A percentile compares a stretch with the other conserved stretches of the same genome.
Conservation (phyloP, 2,888 invertebrate species). For the Dryomyza anilis region DNA sequence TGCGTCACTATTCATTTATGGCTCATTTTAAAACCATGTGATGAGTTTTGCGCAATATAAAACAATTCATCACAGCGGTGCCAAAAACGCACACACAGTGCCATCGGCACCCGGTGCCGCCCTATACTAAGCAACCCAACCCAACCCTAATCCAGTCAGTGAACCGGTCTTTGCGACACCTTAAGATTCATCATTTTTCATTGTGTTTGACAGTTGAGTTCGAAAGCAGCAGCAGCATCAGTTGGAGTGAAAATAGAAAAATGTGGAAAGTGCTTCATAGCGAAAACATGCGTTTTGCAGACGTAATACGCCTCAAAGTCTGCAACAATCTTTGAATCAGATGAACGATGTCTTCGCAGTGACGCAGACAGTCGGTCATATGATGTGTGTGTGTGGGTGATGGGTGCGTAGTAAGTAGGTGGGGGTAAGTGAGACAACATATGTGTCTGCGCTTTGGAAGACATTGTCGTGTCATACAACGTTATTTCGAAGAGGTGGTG, state of each 20-base stretch:
- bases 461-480: background rate
- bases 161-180: conserved; percentile 7
- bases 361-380: background rate
- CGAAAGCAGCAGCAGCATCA: conserved; percentile 13
- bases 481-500: too few species aligned
- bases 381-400: background rate
- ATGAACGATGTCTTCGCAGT: conserved; percentile 45
- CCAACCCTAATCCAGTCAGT: background rate
- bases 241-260: background rate
- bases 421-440: background rate
- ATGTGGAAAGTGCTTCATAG: background rate
- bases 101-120: background rate
- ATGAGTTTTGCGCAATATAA: conserved; percentile 1
- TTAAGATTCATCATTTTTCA: conserved; percentile 42
- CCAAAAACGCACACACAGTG: too few species aligned
- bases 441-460: background rate
- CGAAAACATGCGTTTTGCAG: conserved; percentile 38
- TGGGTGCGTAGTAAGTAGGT: background rate
- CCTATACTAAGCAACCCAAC: background rate
- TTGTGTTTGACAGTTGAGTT: conserved; percentile 27
- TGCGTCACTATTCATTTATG: background rate
- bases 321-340: conserved; percentile 42
- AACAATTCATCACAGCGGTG: conserved; percentile 15
- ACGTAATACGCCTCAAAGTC: conserved; percentile 32
- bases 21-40: background rate